These are phyloP conservation scores for Pelosia muscerda DNA, from an alignment of 2,888 invertebrate species.

Conservation along the genomic window DNA sequence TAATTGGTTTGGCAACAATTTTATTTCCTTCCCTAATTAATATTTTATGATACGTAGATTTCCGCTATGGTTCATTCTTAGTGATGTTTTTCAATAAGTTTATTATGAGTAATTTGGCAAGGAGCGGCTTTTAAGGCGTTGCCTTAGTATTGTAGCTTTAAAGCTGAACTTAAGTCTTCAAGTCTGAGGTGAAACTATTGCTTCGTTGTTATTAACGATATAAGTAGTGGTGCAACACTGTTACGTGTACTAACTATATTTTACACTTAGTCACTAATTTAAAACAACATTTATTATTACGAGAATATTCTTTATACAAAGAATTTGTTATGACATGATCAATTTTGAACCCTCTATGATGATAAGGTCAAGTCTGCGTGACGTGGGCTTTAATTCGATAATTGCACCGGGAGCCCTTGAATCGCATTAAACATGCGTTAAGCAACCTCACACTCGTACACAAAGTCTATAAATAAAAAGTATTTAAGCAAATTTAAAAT, in stretches of 20 bases:
- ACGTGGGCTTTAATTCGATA: conserved; percentile 51
- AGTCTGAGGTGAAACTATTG: neutral
- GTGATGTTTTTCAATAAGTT: neutral
- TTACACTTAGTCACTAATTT: too few relatives aligned
- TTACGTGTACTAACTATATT: too few relatives aligned
- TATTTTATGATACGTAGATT: neutral
- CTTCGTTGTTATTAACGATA: neutral
- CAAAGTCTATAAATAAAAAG: conserved; percentile 7
- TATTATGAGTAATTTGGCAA: neutral
- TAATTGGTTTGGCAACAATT: neutral
- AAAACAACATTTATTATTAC: neutral
- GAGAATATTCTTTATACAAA: conserved; percentile 2
- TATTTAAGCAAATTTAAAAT: conserved; percentile 6
- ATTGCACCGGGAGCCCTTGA: conserved; percentile 56
- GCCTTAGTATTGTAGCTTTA: neutral
- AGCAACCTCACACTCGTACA: conserved; percentile 27
- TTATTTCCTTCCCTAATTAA: neutral
- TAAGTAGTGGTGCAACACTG: too few relatives aligned
- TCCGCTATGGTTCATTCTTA: neutral
- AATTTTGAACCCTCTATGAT: conserved; percentile 28
- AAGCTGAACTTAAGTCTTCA: neutral
- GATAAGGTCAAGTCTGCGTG: conserved; percentile 42
- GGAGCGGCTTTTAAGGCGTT: neutral
- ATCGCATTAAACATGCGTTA: conserved; percentile 49
- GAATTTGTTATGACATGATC: conserved; percentile 12